Evolutionary conservation across 1,140 invertebrate genomes (phyloP), one percentile per base, ranked within the genome.

Genomic region (Cephus cinctus): DNA sequence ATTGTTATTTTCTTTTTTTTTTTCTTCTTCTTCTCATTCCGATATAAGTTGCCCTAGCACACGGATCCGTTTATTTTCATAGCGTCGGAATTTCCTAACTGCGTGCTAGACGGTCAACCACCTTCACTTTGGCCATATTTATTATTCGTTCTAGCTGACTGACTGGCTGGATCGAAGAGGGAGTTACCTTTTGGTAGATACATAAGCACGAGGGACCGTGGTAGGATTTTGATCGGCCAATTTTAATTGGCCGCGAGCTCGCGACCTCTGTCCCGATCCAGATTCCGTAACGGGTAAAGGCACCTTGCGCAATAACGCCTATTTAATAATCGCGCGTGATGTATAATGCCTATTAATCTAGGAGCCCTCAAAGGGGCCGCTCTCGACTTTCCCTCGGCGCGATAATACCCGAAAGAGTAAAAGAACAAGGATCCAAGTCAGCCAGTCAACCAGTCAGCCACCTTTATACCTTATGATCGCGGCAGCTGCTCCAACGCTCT

Each of bases 1-100:
- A 22, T 14, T 16, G n/a, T n/a, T n/a, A 34, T 34, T 34, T 34
- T 5, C n/a, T 34, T 34, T 40, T 40, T 40, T 34, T 34, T 34
- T n/a, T 40, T 22, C 5, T 40, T 3, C 4, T 22, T 11, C 19
- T n/a, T 40, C 19, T 22, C 19, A 21, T 14, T n/a, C 9, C 21
- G 19, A 40, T 40, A 40, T 14, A 21, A 34, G 4, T 34, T 5
- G 16, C n/a, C n/a, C n/a, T n/a, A n/a, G n/a, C n/a, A n/a, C n/a
- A n/a, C n/a, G n/a, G n/a, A n/a, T n/a, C n/a, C n/a, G n/a, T n/a
- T n/a, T n/a, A n/a, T n/a, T n/a, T n/a, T n/a, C n/a, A n/a, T n/a
- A n/a, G n/a, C n/a, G n/a, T n/a, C n/a, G n/a, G n/a, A n/a, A n/a
- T n/a, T n/a, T n/a, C n/a, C n/a, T n/a, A n/a, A n/a, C n/a, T n/a